A percentile compares a stretch with the other conserved stretches of the same genome.
Conservation (phyloP, 2,888 invertebrate species). For the Catocala fraxini region DNA sequence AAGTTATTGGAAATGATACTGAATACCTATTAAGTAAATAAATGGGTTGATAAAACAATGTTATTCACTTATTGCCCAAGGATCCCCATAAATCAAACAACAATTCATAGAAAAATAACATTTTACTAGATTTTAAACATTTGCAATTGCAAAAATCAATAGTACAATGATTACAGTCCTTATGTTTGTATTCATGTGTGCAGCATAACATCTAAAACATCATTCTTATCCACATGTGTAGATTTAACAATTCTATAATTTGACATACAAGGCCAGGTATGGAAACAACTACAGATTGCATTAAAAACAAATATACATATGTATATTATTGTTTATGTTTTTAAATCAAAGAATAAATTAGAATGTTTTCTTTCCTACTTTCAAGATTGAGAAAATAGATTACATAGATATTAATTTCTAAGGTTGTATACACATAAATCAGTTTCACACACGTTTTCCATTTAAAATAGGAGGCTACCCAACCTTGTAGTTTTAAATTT, state of each 20-base stretch:
- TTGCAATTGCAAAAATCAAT: constrained; percentile 35
- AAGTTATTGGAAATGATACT: constrained; percentile 34
- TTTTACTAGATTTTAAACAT: constrained; percentile 51
- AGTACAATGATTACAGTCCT: constrained; percentile 34
- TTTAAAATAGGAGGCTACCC: not conserved
- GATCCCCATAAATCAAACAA: constrained; percentile 43
- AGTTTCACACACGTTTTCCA: no score
- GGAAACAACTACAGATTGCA: not conserved
- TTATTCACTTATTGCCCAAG: constrained; percentile 16
- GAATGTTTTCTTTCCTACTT: no score
- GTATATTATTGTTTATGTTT: no score
- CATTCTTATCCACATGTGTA: not conserved
- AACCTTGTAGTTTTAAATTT: not conserved
- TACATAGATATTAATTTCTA: no score
- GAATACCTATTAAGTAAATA: constrained; percentile 33
- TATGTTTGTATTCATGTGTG: constrained; percentile 31
- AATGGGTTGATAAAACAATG: constrained; percentile 25
- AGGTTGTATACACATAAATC: no score
- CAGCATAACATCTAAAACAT: constrained; percentile 13
- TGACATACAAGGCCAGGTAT: not conserved
- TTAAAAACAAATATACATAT: not conserved
- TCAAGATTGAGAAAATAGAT: no score
- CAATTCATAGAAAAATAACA: constrained; percentile 52
- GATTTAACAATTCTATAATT: not conserved
- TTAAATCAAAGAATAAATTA: no score